Base-by-base conservation (phyloP, 37 sponge, comb jelly and placozoan genomes). In the Hexactinellida sp. region DNA sequence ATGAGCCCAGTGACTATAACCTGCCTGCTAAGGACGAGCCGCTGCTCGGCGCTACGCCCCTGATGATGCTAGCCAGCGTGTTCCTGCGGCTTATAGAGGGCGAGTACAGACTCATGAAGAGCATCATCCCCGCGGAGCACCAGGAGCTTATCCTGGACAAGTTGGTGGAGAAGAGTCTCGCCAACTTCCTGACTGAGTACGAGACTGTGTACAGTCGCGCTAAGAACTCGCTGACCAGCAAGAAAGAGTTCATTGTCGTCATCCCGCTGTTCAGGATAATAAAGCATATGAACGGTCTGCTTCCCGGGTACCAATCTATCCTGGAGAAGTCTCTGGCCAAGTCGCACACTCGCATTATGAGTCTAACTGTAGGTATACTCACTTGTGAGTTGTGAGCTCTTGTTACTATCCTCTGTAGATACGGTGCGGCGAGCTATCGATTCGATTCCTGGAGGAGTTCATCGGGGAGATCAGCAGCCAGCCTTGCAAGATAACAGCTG, bases 401-500 rank as follows among this genome's bases (percentile, higher is more conserved):
- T 47, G 16, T 47, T 9, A 47, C n/a, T 19, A 47, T 47, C 16
- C 16, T 32, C 3, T 63, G 5, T 63, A 63, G 76, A n/a, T 63
- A n/a, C 3, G 30, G 34, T 63, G 76, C 34, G 76, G 76, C 5
- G 76, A 63, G 34, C 76, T 63, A 7, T 7, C 76, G 5, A n/a
- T 63, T 7, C 3, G 76, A 63, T 63, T 63, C 76, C 76, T 63
- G 3, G 39, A 83, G 28, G 47, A 83, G 47, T 83, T 83, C 28
- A 39, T 39, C 5, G 84, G 47, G 19, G 47, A 39, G 76, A 63
- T 63, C 34, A 63, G 76, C 76, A 63, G 76, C 13, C 76, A 96
- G 55, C 92, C 95, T 23, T 95, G 94, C 84, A 94, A 90, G 84
- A 83, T 83, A 47, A 90, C 93, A 13, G 93, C 94, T 37, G 82